Percentiles rank a stretch among this genome's conserved stretches.
Conservation (phyloP, 2,113 vertebrate genomes). For the Nothocercus nigrocapillus region DNA sequence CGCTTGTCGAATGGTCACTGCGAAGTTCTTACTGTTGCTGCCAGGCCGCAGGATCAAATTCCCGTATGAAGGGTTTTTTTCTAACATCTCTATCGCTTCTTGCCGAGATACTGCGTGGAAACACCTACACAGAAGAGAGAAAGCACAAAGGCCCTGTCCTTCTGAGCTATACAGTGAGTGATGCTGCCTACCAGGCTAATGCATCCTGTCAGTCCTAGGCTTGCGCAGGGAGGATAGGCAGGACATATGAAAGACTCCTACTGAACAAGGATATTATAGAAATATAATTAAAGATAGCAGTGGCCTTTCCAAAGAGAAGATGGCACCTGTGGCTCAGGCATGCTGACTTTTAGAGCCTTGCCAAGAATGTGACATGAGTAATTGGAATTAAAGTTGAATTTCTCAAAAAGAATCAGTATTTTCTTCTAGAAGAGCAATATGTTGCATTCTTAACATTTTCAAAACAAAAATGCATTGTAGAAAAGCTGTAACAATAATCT, state of each 20-base stretch:
- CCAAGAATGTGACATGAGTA: neutral
- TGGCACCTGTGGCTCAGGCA: neutral
- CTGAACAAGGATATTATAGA: neutral
- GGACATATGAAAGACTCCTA: neutral
- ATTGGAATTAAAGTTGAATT: neutral
- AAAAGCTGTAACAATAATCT: neutral
- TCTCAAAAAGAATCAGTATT: neutral
- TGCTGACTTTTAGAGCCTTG: neutral
- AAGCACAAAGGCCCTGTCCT: accelerated
- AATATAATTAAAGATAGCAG: neutral
- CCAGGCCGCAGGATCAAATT: conserved; percentile 76
- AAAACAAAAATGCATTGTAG: neutral
- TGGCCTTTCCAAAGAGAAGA: neutral
- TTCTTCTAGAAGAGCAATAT: neutral
- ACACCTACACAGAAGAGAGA: conserved; percentile 57
- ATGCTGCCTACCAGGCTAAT: accelerated
- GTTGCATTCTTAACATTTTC: neutral
- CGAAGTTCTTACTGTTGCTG: conserved; percentile 68
- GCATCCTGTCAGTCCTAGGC: neutral
- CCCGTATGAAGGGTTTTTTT: conserved; percentile 65
- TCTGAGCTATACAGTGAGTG: neutral
- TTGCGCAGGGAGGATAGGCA: neutral
- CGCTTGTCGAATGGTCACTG: conserved; percentile 59
- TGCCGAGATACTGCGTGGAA: conserved; percentile 73
- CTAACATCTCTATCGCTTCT: conserved; percentile 70